These are phyloP conservation scores for Rhinoraja longicauda DNA, from an alignment of 2,797 vertebrate genomes.

Conservation along the genomic window DNA sequence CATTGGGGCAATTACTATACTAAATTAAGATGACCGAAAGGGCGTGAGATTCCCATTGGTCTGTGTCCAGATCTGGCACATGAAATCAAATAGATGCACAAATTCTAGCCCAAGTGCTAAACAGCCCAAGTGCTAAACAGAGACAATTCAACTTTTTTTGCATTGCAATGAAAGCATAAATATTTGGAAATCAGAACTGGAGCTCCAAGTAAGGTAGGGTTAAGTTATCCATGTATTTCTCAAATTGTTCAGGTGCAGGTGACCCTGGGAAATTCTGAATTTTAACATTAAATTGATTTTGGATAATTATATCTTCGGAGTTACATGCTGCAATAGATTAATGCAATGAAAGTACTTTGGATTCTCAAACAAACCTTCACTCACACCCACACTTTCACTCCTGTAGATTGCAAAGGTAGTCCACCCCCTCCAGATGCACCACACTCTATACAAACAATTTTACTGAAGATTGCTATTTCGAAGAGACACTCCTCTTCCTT, in stretches of 20 bases:
- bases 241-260: background rate
- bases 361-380: background rate
- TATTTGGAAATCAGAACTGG: background rate
- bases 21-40: background rate
- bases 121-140: background rate
- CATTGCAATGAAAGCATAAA: background rate
- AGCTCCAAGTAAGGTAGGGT: background rate
- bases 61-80: background rate
- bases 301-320: background rate
- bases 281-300: background rate
- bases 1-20: no score
- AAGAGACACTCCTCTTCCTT: background rate
- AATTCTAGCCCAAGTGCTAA: no score
- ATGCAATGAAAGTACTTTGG: background rate
- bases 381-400: background rate
- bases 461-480: background rate
- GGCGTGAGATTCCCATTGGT: no score
- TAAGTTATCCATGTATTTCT: background rate
- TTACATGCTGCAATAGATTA: background rate
- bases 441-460: background rate
- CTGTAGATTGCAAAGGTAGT: no score
- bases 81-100: background rate
- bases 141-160: background rate
- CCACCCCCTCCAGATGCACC: background rate
- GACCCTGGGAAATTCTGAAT: background rate